Conservation (phyloP, 2,113 vertebrate genomes). For the Galbula dea region DNA sequence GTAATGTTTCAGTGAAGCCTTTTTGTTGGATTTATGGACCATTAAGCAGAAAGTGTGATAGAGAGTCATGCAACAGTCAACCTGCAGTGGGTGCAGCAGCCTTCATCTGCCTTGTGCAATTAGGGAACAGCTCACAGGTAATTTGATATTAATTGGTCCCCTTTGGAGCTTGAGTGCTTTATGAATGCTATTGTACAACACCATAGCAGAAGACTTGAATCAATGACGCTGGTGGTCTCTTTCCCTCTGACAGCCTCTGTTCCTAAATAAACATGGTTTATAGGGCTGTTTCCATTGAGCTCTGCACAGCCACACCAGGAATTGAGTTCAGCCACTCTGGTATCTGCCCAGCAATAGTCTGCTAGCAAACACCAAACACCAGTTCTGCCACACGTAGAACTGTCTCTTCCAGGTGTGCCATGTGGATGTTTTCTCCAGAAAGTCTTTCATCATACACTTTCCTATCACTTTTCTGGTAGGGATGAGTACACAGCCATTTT, state of each 20-base stretch:
- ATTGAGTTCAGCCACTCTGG: neutral
- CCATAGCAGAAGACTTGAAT: neutral
- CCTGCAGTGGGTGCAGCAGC: neutral
- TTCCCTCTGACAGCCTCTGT: neutral
- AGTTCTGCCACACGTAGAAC: neutral
- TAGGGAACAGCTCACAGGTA: neutral
- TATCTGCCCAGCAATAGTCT: neutral
- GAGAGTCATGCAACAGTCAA: neutral
- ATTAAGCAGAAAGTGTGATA: neutral
- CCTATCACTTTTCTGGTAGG: neutral
- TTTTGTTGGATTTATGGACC: neutral
- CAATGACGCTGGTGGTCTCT: neutral
- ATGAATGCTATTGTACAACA: neutral
- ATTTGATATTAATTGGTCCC: slow-evolving; percentile 10
- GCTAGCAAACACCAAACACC: neutral
- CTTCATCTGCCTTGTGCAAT: neutral
- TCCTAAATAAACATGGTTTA: neutral
- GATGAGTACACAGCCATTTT: neutral
- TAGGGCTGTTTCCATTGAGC: neutral
- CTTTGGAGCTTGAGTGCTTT: neutral
- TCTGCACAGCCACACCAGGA: neutral
- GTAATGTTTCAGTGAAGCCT: neutral
- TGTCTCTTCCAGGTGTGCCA: neutral
- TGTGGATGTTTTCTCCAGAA: neutral
- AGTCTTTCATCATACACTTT: neutral